These are phyloP conservation scores for Hoplostethus mediterraneus DNA, from an alignment of 2,797 vertebrate species.

Conservation along the genomic window DNA sequence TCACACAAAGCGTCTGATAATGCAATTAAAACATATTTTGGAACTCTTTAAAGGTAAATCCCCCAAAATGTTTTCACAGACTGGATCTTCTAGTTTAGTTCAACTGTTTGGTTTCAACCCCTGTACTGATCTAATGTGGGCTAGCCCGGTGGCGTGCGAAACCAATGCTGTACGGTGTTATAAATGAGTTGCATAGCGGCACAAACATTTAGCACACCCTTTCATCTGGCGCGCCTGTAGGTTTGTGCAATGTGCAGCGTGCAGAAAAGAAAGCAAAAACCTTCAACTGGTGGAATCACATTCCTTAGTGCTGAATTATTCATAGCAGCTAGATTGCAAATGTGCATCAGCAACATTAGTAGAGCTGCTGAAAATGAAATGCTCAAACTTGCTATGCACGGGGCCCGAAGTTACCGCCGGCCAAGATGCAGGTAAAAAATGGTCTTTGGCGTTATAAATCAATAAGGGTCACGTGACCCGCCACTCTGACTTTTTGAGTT, in stretches of 20 bases:
- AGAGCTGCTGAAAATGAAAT: conserved; percentile 20
- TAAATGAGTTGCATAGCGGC: conserved; percentile 23
- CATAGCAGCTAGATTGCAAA: neutral
- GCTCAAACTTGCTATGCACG: conserved; percentile 26
- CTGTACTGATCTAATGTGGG: too few species aligned
- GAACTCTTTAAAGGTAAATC: neutral
- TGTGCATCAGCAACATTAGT: conserved; percentile 24
- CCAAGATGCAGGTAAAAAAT: too few species aligned
- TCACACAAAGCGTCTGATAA: neutral
- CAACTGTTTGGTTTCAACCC: too few species aligned
- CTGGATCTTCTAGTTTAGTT: too few species aligned
- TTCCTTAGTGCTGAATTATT: conserved; percentile 45
- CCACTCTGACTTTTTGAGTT: too few species aligned
- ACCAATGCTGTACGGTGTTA: conserved; percentile 10
- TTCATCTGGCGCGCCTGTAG: conserved; percentile 34
- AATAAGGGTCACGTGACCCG: too few species aligned
- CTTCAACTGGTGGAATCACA: conserved; percentile 1
- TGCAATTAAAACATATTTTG: neutral
- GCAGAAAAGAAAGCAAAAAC: conserved; percentile 5
- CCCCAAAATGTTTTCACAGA: too few species aligned
- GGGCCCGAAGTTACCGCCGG: too few species aligned
- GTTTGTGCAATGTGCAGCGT: conserved; percentile 5
- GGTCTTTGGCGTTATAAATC: too few species aligned
- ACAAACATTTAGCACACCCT: conserved; percentile 29
- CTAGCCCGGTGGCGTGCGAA: neutral